Conservation (phyloP, 1,140 invertebrate genomes). For the Procambarus virginalis region DNA sequence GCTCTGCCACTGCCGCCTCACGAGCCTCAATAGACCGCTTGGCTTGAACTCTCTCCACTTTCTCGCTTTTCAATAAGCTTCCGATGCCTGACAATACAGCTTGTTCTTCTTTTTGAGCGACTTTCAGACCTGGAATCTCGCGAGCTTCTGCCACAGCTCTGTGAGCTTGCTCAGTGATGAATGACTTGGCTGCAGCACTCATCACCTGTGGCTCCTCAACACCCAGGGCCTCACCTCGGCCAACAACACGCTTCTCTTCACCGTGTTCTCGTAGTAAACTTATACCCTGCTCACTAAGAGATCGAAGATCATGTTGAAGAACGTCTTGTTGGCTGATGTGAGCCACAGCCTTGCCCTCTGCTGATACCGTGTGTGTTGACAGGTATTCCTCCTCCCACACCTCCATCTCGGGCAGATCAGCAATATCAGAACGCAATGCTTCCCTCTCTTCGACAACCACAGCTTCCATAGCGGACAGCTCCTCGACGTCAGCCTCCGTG, state of each 20-base stretch:
- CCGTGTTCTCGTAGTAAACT: conserved; percentile 51
- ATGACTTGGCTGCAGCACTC: conserved; percentile 35
- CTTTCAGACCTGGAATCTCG: conserved; percentile 9
- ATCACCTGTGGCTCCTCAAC: conserved; percentile 34
- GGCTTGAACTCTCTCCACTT: conserved; percentile 29
- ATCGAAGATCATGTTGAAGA: conserved; percentile 57
- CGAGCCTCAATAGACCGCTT: conserved; percentile 59
- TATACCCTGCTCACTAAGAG: conserved; percentile 66
- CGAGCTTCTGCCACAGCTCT: conserved; percentile 14
- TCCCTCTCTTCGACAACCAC: conserved; percentile 66
- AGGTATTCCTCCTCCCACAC: conserved; percentile 61
- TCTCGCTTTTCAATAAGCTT: conserved; percentile 8
- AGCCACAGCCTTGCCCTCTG: conserved; percentile 59
- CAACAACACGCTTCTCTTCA: conserved; percentile 28
- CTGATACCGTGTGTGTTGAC: conserved; percentile 45
- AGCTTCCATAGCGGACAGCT: conserved; percentile 78
- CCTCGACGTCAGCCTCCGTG: conserved; percentile 89
- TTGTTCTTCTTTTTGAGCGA: conserved; percentile 54
- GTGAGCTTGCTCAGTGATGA: conserved; percentile 12
- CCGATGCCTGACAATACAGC: conserved; percentile 31
- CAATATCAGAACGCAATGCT: conserved; percentile 67
- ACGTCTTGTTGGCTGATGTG: conserved; percentile 59
- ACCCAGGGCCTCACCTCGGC: conserved; percentile 8
- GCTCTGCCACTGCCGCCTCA: conserved; percentile 33
- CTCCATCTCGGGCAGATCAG: conserved; percentile 66